Base-by-base conservation (phyloP, 2,797 vertebrate species). In the Enteromius unitaeniatus region DNA sequence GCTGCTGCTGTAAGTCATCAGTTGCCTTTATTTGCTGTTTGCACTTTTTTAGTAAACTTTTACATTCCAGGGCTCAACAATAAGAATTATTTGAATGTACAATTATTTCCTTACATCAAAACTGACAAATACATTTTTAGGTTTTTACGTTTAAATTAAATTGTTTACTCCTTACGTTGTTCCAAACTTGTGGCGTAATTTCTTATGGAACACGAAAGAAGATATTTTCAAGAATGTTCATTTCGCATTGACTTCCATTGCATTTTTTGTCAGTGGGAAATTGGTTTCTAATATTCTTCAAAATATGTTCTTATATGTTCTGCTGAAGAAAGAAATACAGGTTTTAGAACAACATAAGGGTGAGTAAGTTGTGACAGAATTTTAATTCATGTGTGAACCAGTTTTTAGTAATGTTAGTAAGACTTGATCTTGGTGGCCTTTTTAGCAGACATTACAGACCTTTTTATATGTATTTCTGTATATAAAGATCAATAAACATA, bases 11-110 rank as follows among this genome's bases (percentile, higher is more conserved):
- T 60, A 40, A 69, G 5, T 70, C 82, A 62, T 87, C 19, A 79
- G 83, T 82, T 86, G 87, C 84, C 83, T 87, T 87, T 60, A 9
- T 88, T 87, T 88, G 84, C 83, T 51, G 53, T 85, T 79, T 86
- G 86, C 87, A 87, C 84, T 74, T 77, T 73, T 28, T 64, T 40
- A 67, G 4, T 60, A 26, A 26, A 26, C 45, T 65, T n/a, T 31
- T 70, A 58, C 47, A 58, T 76, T 84, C 67, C 2, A 6, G 77
- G 60, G 28, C 77, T 79, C 62, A 79, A 79, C 58, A 51, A 79
- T 67, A 79, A 9, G 42, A 28, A 6, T 19, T 13, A 4, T 60
- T 26, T 23, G 10, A 58, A 58, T 0, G n/a, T 58, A 9, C 42
- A 45, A 45, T 23, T 4, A 58, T 58, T 23, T 58, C n/a, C 55